Evolutionary conservation across 1,140 invertebrate species (phyloP).

Genomic region (Bombus pyrosoma): DNA sequence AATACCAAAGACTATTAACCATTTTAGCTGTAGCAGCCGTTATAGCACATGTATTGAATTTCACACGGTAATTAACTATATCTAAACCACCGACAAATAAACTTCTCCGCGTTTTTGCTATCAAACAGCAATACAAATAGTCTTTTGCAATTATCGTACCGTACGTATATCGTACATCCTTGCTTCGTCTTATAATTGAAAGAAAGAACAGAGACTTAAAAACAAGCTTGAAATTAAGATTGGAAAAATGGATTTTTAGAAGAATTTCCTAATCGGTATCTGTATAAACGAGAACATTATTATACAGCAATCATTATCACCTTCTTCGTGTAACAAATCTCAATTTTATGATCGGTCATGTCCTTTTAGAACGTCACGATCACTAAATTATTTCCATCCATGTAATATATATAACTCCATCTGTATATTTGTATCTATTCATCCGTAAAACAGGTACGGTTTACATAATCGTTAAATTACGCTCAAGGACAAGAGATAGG

Average conservation of each 20-base stretch:
- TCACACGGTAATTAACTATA: slow-evolving; percentile 18
- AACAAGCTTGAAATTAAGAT: background rate
- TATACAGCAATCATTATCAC: background rate
- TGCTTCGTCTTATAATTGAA: background rate
- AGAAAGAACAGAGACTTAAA: background rate
- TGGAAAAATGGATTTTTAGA: background rate
- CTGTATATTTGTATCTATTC: slow-evolving; percentile 39
- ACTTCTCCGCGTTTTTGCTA: background rate
- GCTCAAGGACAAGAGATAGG: slow-evolving; percentile 60
- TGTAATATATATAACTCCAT: background rate
- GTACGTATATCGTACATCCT: background rate
- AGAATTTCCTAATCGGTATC: background rate
- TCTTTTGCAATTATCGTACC: background rate
- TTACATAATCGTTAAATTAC: slow-evolving; percentile 64
- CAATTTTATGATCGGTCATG: background rate
- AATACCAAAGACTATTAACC: slow-evolving; percentile 47
- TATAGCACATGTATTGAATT: background rate
- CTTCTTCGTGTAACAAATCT: background rate
- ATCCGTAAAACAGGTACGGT: slow-evolving; percentile 27
- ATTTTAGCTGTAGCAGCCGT: background rate
- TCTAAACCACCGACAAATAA: background rate
- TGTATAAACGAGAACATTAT: too few species aligned
- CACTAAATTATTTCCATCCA: too few species aligned
- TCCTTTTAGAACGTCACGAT: too few species aligned
- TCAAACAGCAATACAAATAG: background rate